Conservation (phyloP, 2,113 vertebrate species). For the Mesitornis unicolor region DNA sequence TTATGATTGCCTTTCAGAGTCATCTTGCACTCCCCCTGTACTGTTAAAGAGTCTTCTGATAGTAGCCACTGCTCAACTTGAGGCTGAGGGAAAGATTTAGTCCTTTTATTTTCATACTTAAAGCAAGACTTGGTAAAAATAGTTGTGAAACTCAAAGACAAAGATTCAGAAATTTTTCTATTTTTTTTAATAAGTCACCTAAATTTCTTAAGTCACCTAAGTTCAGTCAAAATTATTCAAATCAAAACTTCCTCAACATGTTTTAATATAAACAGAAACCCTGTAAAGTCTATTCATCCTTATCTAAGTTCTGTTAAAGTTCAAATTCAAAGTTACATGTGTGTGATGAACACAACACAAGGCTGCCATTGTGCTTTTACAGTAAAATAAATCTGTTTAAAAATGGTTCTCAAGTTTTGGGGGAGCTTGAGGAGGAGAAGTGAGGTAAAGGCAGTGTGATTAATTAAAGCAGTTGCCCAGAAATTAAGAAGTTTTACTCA, state of each 20-base stretch:
- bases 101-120: not conserved
- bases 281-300: not conserved
- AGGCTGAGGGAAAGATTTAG: not conserved
- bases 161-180: not conserved
- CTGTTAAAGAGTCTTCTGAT: not conserved
- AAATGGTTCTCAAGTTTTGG: not conserved
- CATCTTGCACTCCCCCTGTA: not conserved
- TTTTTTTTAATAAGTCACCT: no score
- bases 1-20: not conserved
- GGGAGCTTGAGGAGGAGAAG: not conserved
- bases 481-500: not conserved
- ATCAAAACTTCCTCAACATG: not conserved
- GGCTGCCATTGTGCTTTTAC: not conserved
- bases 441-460: not conserved
- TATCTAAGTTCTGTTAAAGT: not conserved
- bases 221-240: not conserved
- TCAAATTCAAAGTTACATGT: not conserved
- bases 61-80: not conserved
- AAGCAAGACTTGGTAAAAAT: not conserved
- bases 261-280: not conserved
- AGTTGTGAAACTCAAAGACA: not conserved
- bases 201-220: not conserved
- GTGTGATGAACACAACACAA: not conserved
- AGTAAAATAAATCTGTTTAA: not conserved
- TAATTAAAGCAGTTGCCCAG: not conserved